A percentile compares a stretch with the other conserved stretches of the same genome.
phyloP scores from a whole-genome alignment of 2,888 invertebrate species.

The Cylindroiulus punctatus region DNA sequence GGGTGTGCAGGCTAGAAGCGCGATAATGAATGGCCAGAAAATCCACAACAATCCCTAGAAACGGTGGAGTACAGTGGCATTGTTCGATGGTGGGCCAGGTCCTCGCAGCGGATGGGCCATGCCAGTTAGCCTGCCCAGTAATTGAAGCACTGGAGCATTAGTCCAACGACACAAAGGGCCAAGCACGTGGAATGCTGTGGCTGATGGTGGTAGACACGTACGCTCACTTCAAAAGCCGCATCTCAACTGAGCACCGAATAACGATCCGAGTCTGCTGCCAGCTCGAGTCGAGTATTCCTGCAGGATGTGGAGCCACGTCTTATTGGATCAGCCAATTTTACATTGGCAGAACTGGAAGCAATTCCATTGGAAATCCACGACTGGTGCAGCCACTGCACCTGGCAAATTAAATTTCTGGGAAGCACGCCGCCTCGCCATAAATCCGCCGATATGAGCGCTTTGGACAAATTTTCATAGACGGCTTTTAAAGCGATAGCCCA shows the following conservation, averaged over 20 bases:
- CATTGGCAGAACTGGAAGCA: slow-evolving; percentile 37
- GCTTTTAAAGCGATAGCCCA: neutral
- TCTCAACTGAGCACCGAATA: slow-evolving; percentile 9
- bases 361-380: neutral
- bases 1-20: neutral
- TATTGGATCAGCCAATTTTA: slow-evolving; percentile 38
- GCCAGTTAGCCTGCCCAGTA: neutral
- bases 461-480: neutral
- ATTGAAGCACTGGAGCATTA: neutral
- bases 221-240: slow-evolving; percentile 23
- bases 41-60: neutral
- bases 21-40: neutral
- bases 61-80: neutral
- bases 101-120: neutral
- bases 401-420: slow-evolving; percentile 24
- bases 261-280: neutral
- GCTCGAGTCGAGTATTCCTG: neutral
- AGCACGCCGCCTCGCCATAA: neutral
- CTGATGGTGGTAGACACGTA: neutral
- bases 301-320: slow-evolving; percentile 20
- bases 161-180: neutral
- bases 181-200: neutral
- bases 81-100: neutral
- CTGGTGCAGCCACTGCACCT: slow-evolving; percentile 21
- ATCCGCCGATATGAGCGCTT: neutral